A percentile compares a stretch with the other conserved stretches of the same genome.
Conservation (phyloP, 2,113 vertebrate genomes). For the Cottus gobio region DNA sequence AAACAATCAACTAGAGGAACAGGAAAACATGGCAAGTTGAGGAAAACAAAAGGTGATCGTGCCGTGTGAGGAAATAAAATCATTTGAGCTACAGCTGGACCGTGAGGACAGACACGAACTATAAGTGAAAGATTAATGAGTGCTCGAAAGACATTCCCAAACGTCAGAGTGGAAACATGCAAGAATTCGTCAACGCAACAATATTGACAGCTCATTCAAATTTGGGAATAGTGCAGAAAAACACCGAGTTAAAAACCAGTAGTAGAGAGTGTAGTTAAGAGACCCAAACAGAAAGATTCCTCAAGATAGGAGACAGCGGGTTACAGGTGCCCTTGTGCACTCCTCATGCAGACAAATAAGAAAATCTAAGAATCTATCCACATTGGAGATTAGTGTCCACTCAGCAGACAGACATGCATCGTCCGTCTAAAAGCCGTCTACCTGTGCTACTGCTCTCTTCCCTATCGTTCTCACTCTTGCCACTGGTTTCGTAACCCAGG, state of each 20-base stretch:
- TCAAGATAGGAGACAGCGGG: slow-evolving; percentile 31
- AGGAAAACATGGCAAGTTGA: background rate
- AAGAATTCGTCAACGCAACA: slow-evolving; percentile 37
- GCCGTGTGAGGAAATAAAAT: slow-evolving; percentile 12
- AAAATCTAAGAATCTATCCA: slow-evolving; percentile 43
- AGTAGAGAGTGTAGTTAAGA: slow-evolving; percentile 51
- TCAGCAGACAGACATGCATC: slow-evolving; percentile 64
- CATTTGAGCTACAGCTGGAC: slow-evolving; percentile 12
- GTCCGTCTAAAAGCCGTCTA: slow-evolving; percentile 76
- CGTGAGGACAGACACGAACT: slow-evolving; percentile 34
- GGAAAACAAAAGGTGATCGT: slow-evolving; percentile 6
- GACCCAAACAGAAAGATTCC: slow-evolving; percentile 40
- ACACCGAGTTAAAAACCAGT: slow-evolving; percentile 50
- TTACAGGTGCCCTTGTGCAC: slow-evolving; percentile 38
- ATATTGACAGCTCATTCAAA: slow-evolving; percentile 37
- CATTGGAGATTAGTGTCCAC: slow-evolving; percentile 68
- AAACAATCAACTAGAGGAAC: slow-evolving; percentile 3
- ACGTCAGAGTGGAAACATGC: slow-evolving; percentile 68
- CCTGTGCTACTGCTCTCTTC: slow-evolving; percentile 84
- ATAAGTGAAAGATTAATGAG: slow-evolving; percentile 57
- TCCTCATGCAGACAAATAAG: slow-evolving; percentile 71
- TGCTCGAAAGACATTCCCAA: slow-evolving; percentile 58
- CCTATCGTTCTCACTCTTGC: slow-evolving; percentile 83
- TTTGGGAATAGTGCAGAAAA: slow-evolving; percentile 41
- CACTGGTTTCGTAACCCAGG: slow-evolving; percentile 82